phyloP scores from a whole-genome alignment of 2,888 invertebrate genomes.

The Drosophila picticornis region DNA sequence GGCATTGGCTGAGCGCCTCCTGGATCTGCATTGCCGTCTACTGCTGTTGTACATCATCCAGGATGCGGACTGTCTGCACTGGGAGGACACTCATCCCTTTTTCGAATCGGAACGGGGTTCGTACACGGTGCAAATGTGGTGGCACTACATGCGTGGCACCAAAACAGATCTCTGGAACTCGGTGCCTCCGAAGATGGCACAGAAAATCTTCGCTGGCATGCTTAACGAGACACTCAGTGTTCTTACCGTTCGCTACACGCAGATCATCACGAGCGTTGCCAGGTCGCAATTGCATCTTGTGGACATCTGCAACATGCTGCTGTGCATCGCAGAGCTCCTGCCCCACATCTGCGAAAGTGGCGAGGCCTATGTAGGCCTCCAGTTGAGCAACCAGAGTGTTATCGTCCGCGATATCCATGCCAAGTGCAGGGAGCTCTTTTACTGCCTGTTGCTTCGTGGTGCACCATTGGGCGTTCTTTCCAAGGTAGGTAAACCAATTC shows the following conservation, averaged over 20 bases:
- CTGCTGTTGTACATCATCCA: constrained; percentile 92
- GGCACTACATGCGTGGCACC: constrained; percentile 93
- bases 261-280: constrained; percentile 89
- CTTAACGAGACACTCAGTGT: constrained; percentile 94
- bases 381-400: constrained; percentile 87
- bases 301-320: constrained; percentile 91
- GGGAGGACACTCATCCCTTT: constrained; percentile 89
- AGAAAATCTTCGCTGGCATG: constrained; percentile 93
- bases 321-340: constrained; percentile 91
- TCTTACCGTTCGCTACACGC: constrained; percentile 91
- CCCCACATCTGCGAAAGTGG: constrained; percentile 89
- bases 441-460: constrained; percentile 90
- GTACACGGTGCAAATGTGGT: constrained; percentile 94
- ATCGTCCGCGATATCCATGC: constrained; percentile 93
- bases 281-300: constrained; percentile 88
- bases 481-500: constrained; percentile 87
- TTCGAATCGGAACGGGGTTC: constrained; percentile 92
- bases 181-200: constrained; percentile 95
- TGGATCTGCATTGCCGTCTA: constrained; percentile 92
- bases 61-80: constrained; percentile 92
- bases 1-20: constrained; percentile 92
- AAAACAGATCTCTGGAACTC: constrained; percentile 93
- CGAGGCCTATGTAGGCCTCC: constrained; percentile 87
- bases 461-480: constrained; percentile 91
- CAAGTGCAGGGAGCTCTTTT: constrained; percentile 92